phyloP scores from a whole-genome alignment of 2,797 vertebrate species.

The Pipistrellus kuhlii region DNA sequence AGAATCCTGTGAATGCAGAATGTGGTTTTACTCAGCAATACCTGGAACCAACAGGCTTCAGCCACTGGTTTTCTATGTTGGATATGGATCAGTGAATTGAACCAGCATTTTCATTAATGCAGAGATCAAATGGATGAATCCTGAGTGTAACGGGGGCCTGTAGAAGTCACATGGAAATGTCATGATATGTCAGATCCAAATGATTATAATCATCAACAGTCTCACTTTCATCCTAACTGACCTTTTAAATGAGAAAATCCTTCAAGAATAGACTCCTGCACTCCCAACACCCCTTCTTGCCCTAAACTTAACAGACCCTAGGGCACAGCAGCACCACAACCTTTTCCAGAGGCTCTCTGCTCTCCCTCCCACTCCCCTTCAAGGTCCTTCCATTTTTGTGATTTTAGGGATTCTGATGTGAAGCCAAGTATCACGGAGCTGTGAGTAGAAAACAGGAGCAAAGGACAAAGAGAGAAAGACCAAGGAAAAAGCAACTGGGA shows the following conservation, averaged over 20 bases:
- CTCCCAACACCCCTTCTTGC: not conserved
- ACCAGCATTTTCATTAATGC: not conserved
- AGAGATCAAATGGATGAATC: not conserved
- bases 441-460: not conserved
- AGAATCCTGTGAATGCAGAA: not conserved
- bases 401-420: not conserved
- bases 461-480: not conserved
- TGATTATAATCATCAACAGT: not conserved
- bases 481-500: not conserved
- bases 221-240: not conserved
- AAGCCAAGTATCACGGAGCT: not conserved
- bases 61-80: not conserved
- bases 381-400: not conserved
- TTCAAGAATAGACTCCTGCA: not conserved
- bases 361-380: not conserved
- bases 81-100: not conserved
- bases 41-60: not conserved
- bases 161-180: not conserved
- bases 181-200: not conserved
- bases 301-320: not conserved
- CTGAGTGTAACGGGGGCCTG: not conserved
- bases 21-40: slow-evolving; percentile 37
- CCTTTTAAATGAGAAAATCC: not conserved
- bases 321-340: not conserved
- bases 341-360: not conserved